Base-by-base conservation (phyloP, 1,140 invertebrate species). In the Episyrphus balteatus region DNA sequence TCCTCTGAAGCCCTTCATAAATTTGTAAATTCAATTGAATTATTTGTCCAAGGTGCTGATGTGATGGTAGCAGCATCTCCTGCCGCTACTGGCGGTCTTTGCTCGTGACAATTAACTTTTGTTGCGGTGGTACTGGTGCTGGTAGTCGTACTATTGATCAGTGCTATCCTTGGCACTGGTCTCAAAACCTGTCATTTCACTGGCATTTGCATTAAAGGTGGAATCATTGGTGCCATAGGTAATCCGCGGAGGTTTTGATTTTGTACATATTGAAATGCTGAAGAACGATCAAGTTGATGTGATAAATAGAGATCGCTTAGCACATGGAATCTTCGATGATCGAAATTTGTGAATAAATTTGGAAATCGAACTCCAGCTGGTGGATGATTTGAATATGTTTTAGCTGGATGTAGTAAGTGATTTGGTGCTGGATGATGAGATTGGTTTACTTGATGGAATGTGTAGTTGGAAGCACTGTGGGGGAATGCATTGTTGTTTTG, bases 171-270 rank as follows among this genome's bases (percentile, higher is more conserved):
- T 11, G 65, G 59, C 38, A 68, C 62, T 0, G 65, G 65, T 7
- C 65, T 55, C 42, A 67, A 45, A 48, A 67, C 57, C 47, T 62
- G 65, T 68, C 65, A 68, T 67, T 68, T 68, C 11, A 62, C 64
- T 2, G 59, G 46, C 49, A 61, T 15, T 3, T 44, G 40, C 17
- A 46, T 15, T 1, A 42, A 15, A n/a, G 63, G 62, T 1, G 62
- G 55, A 26, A 26, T 26, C 21, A 42, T 42, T 30, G 13, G 13
- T 40, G n/a, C 13, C 38, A 15, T 40, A 12, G 18, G 26, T 12
- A 21, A 19, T 12, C 30, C 17, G 38, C 49, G 65, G 42, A 48
- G 67, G 60, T 49, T 59, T 62, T 32, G 62, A 55, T 68, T 56
- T 21, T 47, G 45, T 9, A 66, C 65, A 14, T 68, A 68, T 41